Percentiles rank a stretch among this genome's conserved stretches.
phyloP scores from a whole-genome alignment of 64 coral and sea anemone species.

The Pocillopora verrucosa region DNA sequence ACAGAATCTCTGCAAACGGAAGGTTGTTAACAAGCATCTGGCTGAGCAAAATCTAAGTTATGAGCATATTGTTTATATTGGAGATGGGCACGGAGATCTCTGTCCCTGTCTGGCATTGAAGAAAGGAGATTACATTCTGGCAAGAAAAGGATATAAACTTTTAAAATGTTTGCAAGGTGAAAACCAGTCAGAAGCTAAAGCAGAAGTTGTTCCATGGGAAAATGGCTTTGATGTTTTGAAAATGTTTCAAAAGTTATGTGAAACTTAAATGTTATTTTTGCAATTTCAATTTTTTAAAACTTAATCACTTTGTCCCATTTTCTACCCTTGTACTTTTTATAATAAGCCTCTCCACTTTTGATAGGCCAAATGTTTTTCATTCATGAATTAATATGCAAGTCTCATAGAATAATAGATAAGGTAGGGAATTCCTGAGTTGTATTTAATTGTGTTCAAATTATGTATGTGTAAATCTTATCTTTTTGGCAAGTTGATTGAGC shows the following conservation, averaged over 20 bases:
- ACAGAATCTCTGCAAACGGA: constrained; percentile 85
- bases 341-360: too few species aligned
- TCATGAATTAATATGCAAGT: too few species aligned
- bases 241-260: constrained; percentile 62
- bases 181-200: constrained; percentile 36
- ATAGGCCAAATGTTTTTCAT: too few species aligned
- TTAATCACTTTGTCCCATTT: too few species aligned
- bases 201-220: constrained; percentile 80
- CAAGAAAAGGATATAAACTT: constrained; percentile 78
- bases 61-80: constrained; percentile 80
- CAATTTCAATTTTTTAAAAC: too few species aligned
- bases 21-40: constrained; percentile 53
- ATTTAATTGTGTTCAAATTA: too few species aligned
- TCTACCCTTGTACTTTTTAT: too few species aligned
- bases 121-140: constrained; percentile 59
- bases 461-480: background rate
- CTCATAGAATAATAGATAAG: too few species aligned
- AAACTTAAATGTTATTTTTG: background rate
- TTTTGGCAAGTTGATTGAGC: background rate
- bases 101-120: constrained; percentile 67
- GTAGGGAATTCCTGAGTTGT: too few species aligned
- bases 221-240: constrained; percentile 84
- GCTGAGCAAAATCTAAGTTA: constrained; percentile 26
- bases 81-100: constrained; percentile 85
- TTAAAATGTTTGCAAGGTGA: constrained; percentile 56